These are phyloP conservation scores for Baryphthengus martii DNA, from an alignment of 2,113 vertebrate genomes.

Conservation along the genomic window DNA sequence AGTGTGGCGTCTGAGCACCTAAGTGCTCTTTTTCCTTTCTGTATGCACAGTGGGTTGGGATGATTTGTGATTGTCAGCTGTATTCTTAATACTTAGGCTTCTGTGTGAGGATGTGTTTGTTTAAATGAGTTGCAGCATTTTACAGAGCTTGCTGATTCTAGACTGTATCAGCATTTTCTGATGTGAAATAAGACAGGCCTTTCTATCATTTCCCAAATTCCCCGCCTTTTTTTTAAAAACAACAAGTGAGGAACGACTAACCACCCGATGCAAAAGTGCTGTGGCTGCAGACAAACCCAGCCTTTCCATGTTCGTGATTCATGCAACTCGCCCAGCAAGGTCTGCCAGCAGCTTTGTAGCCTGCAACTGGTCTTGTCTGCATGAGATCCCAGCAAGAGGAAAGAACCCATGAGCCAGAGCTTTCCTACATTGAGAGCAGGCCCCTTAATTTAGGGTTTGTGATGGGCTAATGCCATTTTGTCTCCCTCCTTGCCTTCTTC, in stretches of 20 bases:
- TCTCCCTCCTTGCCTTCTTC: neutral
- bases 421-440: neutral
- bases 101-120: neutral
- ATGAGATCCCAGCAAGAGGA: neutral
- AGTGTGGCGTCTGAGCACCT: neutral
- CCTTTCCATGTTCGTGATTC: neutral
- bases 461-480: neutral
- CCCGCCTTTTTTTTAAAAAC: neutral
- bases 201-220: neutral
- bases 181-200: neutral
- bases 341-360: neutral
- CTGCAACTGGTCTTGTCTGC: accelerated
- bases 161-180: neutral
- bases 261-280: accelerated
- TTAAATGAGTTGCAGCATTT: neutral
- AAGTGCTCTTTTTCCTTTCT: neutral
- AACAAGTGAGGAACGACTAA: accelerated
- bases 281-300: neutral
- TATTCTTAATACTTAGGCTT: neutral
- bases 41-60: neutral
- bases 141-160: neutral
- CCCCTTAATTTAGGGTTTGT: neutral
- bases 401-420: neutral
- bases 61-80: neutral
- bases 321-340: neutral